These are phyloP conservation scores for Semaprochilodus insignis DNA, from an alignment of 2,797 vertebrate genomes.

Conservation along the genomic window DNA sequence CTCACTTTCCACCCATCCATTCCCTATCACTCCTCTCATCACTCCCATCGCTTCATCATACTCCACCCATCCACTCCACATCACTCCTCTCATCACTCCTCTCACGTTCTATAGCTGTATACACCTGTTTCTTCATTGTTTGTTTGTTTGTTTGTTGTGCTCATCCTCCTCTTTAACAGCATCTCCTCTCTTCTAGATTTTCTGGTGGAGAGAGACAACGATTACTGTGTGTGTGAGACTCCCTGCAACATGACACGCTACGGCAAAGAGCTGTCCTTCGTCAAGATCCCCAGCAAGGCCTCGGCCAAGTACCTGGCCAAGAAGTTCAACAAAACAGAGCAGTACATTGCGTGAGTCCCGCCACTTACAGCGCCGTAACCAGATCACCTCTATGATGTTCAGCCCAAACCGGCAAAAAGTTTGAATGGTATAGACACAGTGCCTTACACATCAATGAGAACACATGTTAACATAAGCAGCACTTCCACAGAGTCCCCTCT, in stretches of 20 bases:
- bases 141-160: no score
- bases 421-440: no score
- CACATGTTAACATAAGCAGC: no score
- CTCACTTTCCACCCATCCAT: background rate
- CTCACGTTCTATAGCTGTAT: no score
- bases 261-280: conserved; percentile 98
- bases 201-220: conserved; percentile 94
- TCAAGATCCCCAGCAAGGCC: conserved; percentile 99
- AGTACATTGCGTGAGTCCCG: conserved; percentile 91
- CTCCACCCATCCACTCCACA: conserved; percentile 1
- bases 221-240: conserved; percentile 95
- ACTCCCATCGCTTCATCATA: no score
- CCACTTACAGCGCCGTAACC: no score
- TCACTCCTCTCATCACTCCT: background rate
- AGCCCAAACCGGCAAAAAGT: no score
- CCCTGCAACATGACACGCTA: conserved; percentile 97
- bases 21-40: no score
- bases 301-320: conserved; percentile 97
- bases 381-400: no score
- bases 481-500: no score
- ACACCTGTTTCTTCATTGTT: no score
- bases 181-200: conserved; percentile 82
- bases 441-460: no score
- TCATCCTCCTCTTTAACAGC: background rate
- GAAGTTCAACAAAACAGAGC: conserved; percentile 98